Percentiles rank a stretch among this genome's conserved stretches.
These are phyloP conservation scores for Synergus itoensis DNA, from an alignment of 2,888 invertebrate genomes.

Conservation along the genomic window DNA sequence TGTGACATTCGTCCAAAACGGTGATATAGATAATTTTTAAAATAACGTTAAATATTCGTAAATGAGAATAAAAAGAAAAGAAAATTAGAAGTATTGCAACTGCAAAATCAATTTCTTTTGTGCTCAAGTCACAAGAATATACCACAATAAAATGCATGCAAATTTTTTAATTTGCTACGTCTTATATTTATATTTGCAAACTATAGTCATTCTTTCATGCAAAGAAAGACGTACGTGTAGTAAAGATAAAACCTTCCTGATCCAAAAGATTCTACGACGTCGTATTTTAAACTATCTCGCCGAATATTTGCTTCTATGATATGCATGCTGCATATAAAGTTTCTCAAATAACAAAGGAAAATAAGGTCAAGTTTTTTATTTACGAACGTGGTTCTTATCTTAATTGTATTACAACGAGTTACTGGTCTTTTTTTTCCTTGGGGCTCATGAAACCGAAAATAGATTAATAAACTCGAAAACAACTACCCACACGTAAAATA, in stretches of 20 bases:
- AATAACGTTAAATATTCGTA: not conserved
- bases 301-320: slow-evolving; percentile 60
- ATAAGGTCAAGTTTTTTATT: slow-evolving; percentile 21
- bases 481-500: not conserved
- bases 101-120: not conserved
- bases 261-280: slow-evolving; percentile 59
- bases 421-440: slow-evolving; percentile 55
- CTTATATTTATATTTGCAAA: not conserved
- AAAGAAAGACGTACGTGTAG: not conserved
- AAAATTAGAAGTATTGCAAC: not conserved
- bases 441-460: slow-evolving; percentile 40
- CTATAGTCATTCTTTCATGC: not conserved
- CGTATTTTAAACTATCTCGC: slow-evolving; percentile 60
- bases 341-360: slow-evolving; percentile 36
- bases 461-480: slow-evolving; percentile 42
- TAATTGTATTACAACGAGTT: slow-evolving; percentile 66
- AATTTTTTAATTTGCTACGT: not conserved
- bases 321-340: slow-evolving; percentile 52
- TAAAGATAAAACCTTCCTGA: slow-evolving; percentile 52
- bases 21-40: not conserved
- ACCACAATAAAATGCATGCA: not conserved
- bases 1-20: slow-evolving; percentile 57
- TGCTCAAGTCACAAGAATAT: not conserved
- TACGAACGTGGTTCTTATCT: slow-evolving; percentile 61
- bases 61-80: not conserved